Percentiles rank a stretch among this genome's conserved stretches.
These are phyloP conservation scores for Crotalus adamanteus DNA, from an alignment of 2,797 vertebrate genomes.

Conservation along the genomic window DNA sequence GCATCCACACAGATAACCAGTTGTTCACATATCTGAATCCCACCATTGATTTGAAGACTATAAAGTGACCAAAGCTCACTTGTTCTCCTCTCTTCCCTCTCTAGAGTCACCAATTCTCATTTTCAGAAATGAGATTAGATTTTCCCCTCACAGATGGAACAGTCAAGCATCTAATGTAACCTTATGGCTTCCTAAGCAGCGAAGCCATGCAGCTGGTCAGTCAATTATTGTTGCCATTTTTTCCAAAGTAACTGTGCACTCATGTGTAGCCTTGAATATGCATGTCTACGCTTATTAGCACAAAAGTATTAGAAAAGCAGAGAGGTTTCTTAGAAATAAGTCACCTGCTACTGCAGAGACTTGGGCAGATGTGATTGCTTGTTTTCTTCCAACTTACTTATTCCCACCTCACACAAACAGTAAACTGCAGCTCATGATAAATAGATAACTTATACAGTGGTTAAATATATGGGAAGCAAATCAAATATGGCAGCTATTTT, in stretches of 20 bases:
- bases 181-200: not conserved
- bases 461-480: not conserved
- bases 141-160: not conserved
- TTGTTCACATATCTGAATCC: too few relatives aligned
- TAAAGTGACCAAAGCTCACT: too few relatives aligned
- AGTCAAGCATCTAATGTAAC: not conserved
- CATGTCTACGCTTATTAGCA: not conserved
- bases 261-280: not conserved
- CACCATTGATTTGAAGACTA: not conserved
- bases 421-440: not conserved
- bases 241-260: not conserved
- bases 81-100: not conserved
- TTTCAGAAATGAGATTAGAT: not conserved
- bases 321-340: constrained; percentile 8
- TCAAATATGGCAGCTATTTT: not conserved
- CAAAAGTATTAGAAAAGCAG: not conserved
- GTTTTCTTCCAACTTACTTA: not conserved
- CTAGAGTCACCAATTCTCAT: not conserved
- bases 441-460: not conserved
- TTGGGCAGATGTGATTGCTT: not conserved
- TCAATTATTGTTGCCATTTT: not conserved
- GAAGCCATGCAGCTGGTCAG: not conserved
- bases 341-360: not conserved
- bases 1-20: too few relatives aligned
- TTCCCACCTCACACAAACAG: not conserved